Percentiles rank a stretch among this genome's conserved stretches.
These are phyloP conservation scores for Delphinapterus leucas DNA, from an alignment of 2,113 vertebrate genomes.

Conservation along the genomic window DNA sequence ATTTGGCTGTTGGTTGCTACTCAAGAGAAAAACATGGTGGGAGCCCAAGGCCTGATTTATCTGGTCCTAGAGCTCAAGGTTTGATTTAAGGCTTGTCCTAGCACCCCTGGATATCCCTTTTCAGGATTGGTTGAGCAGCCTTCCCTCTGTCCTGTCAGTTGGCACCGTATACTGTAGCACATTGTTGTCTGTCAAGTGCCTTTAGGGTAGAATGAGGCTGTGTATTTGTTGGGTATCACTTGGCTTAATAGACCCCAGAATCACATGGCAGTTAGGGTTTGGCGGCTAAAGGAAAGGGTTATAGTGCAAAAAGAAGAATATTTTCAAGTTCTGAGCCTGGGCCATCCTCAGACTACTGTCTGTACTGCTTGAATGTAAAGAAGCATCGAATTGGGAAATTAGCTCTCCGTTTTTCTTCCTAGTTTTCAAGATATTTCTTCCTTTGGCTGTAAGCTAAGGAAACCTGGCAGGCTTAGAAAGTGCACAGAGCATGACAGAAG, in stretches of 20 bases:
- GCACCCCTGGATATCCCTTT: neutral
- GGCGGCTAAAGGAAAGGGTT: neutral
- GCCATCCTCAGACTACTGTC: neutral
- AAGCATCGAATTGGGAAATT: neutral
- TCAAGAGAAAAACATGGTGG: neutral
- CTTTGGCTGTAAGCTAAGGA: neutral
- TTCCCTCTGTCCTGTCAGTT: neutral
- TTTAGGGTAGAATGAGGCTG: neutral
- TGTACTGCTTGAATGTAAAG: conserved; percentile 9
- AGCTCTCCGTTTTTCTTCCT: neutral
- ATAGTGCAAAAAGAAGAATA: neutral
- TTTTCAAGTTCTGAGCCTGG: neutral
- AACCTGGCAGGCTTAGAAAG: neutral
- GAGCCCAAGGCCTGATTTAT: neutral
- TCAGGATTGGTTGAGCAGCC: neutral
- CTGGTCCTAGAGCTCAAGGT: neutral
- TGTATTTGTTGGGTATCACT: neutral
- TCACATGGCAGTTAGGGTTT: neutral
- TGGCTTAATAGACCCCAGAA: neutral
- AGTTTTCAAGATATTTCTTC: conserved; percentile 21
- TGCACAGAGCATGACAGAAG: neutral
- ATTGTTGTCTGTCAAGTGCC: neutral
- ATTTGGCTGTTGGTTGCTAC: neutral
- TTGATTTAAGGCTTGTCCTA: neutral
- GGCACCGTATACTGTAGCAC: neutral